These are phyloP conservation scores for Drosophila tanythrix DNA, from an alignment of 2,888 invertebrate genomes.

Conservation along the genomic window DNA sequence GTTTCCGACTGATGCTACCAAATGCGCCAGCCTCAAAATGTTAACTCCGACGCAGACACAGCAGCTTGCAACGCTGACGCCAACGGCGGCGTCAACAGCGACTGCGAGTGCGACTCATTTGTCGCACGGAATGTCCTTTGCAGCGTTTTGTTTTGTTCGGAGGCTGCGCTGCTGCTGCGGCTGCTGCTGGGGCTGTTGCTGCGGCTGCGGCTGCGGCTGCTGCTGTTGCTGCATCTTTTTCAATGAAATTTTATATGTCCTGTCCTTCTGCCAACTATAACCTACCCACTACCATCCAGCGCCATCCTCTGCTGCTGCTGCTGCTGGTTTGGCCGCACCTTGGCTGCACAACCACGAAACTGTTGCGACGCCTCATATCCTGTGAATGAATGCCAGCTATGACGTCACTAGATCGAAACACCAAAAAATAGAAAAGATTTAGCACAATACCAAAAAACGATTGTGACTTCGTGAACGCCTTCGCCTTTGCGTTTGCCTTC, in stretches of 20 bases:
- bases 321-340: slow-evolving; percentile 30
- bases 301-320: not conserved
- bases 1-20: slow-evolving; percentile 82
- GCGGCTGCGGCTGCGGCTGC: not conserved
- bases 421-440: not conserved
- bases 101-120: slow-evolving; percentile 17
- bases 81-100: slow-evolving; percentile 30
- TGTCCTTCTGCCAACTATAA: slow-evolving; percentile 26
- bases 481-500: not conserved
- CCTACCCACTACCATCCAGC: not conserved
- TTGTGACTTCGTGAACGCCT: slow-evolving; percentile 5
- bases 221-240: slow-evolving; percentile 41
- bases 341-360: slow-evolving; percentile 20
- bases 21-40: slow-evolving; percentile 70
- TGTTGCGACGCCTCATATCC: slow-evolving; percentile 57
- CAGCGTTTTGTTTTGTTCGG: slow-evolving; percentile 26
- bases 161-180: slow-evolving; percentile 10
- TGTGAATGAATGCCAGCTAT: slow-evolving; percentile 84
- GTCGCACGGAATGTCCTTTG: slow-evolving; percentile 67
- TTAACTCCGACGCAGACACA: slow-evolving; percentile 77
- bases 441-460: not conserved
- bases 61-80: slow-evolving; percentile 57
- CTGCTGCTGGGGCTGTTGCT: not conserved
- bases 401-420: slow-evolving; percentile 72
- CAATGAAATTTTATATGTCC: slow-evolving; percentile 63